phyloP scores from a whole-genome alignment of 2,888 invertebrate genomes.

The Ochlodes sylvanus region DNA sequence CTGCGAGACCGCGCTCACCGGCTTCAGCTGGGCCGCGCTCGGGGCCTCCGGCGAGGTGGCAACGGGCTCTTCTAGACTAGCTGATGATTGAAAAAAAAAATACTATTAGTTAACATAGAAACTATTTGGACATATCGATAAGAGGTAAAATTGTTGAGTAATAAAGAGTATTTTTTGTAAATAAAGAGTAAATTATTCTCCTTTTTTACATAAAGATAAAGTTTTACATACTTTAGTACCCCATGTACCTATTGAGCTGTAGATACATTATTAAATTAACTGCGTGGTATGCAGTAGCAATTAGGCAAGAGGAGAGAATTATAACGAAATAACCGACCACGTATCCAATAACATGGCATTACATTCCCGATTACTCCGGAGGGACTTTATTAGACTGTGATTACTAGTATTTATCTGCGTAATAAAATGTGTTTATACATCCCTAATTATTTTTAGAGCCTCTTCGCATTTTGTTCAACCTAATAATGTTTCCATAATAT shows the following conservation, averaged over 20 bases:
- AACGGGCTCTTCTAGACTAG: slow-evolving; percentile 59
- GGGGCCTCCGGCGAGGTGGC: slow-evolving; percentile 55
- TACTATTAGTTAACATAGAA: too few relatives aligned
- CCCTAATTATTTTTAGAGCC: background rate
- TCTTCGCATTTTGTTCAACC: too few relatives aligned
- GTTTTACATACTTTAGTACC: too few relatives aligned
- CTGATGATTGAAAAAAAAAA: slow-evolving; percentile 45
- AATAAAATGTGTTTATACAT: slow-evolving; percentile 5
- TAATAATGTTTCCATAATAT: too few relatives aligned
- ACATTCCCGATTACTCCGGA: background rate
- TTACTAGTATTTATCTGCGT: slow-evolving; percentile 7
- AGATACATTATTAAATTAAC: too few relatives aligned
- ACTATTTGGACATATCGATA: too few relatives aligned
- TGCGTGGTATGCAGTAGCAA: too few relatives aligned
- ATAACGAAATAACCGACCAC: background rate
- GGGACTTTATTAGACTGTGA: slow-evolving; percentile 18
- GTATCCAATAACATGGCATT: slow-evolving; percentile 25
- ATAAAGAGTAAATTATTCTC: too few relatives aligned
- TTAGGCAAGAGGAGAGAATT: background rate
- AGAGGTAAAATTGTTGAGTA: too few relatives aligned
- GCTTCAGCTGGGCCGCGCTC: slow-evolving; percentile 68
- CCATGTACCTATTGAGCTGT: too few relatives aligned
- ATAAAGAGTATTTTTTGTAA: too few relatives aligned
- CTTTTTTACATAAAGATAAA: too few relatives aligned
- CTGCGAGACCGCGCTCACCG: slow-evolving; percentile 82